A percentile compares a stretch with the other conserved stretches of the same genome.
phyloP scores from a whole-genome alignment of 1,140 invertebrate species.

The Euglossa dilemma region DNA sequence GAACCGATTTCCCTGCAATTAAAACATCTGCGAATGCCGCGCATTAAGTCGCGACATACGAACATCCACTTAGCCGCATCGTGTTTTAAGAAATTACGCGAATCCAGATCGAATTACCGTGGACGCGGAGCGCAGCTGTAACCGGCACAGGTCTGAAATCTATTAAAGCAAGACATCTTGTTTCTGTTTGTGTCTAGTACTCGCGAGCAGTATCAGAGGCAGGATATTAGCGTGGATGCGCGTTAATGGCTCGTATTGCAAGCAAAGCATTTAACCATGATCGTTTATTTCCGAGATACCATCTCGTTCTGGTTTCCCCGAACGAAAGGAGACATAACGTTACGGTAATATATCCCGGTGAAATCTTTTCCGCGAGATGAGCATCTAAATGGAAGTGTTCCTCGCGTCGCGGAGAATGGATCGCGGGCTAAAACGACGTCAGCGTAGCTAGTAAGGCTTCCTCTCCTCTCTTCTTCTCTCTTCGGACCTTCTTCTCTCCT shows the following conservation, averaged over 20 bases:
- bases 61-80: background rate
- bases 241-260: slow-evolving; percentile 45
- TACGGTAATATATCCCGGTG: slow-evolving; percentile 40
- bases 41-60: background rate
- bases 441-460: slow-evolving; percentile 1
- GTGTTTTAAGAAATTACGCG: slow-evolving; percentile 8
- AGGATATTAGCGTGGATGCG: slow-evolving; percentile 47
- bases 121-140: too few species aligned
- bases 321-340: slow-evolving; percentile 51
- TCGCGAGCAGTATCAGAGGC: background rate
- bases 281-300: slow-evolving; percentile 46
- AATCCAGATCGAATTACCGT: background rate
- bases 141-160: background rate
- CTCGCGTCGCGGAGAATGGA: slow-evolving; percentile 21
- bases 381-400: slow-evolving; percentile 52
- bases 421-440: slow-evolving; percentile 31
- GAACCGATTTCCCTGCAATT: too few species aligned
- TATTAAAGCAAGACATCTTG: slow-evolving; percentile 20
- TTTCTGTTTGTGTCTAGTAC: background rate
- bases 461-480: background rate
- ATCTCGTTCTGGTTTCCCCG: slow-evolving; percentile 23
- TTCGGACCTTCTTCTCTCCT: background rate
- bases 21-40: too few species aligned
- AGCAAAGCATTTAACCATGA: slow-evolving; percentile 41
- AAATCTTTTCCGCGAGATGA: slow-evolving; percentile 53